phyloP scores from a whole-genome alignment of 2,113 vertebrate genomes.

The Nibea albiflora region DNA sequence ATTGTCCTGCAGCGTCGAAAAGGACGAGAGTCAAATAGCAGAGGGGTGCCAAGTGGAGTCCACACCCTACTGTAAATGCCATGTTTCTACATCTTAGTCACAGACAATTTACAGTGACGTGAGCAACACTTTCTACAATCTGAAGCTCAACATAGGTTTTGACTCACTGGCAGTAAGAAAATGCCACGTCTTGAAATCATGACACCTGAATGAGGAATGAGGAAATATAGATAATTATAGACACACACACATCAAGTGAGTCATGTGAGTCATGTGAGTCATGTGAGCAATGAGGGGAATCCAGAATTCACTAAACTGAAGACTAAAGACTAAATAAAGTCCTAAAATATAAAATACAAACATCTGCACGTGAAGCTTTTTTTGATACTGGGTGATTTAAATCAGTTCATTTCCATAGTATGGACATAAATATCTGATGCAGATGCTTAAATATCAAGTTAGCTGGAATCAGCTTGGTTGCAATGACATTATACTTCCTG shows the following conservation, averaged over 20 bases:
- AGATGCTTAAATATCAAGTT: conserved; percentile 54
- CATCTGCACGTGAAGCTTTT: conserved; percentile 40
- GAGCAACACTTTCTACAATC: conserved; percentile 31
- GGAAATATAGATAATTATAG: neutral
- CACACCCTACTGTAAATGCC: conserved; percentile 41
- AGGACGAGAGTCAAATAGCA: conserved; percentile 17
- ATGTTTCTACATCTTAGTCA: conserved; percentile 34
- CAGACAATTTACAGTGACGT: conserved; percentile 12
- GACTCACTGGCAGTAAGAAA: conserved; percentile 34
- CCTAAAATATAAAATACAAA: conserved; percentile 18
- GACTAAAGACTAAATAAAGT: neutral
- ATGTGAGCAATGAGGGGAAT: neutral
- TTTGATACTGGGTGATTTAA: conserved; percentile 7
- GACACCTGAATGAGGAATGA: conserved; percentile 13
- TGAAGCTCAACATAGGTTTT: conserved; percentile 12
- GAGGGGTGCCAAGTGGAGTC: conserved; percentile 29
- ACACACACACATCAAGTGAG: conserved; percentile 1
- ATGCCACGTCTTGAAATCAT: conserved; percentile 3
- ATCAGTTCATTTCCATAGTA: conserved; percentile 13
- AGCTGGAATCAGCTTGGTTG: conserved; percentile 41
- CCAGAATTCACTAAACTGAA: too few relatives aligned
- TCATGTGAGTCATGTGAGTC: conserved; percentile 7
- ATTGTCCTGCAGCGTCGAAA: conserved; percentile 9
- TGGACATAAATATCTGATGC: conserved; percentile 42
- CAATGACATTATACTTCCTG: conserved; percentile 69